A percentile compares a stretch with the other conserved stretches of the same genome.
Conservation (phyloP, 2,888 invertebrate genomes). For the Sepiola atlantica region DNA sequence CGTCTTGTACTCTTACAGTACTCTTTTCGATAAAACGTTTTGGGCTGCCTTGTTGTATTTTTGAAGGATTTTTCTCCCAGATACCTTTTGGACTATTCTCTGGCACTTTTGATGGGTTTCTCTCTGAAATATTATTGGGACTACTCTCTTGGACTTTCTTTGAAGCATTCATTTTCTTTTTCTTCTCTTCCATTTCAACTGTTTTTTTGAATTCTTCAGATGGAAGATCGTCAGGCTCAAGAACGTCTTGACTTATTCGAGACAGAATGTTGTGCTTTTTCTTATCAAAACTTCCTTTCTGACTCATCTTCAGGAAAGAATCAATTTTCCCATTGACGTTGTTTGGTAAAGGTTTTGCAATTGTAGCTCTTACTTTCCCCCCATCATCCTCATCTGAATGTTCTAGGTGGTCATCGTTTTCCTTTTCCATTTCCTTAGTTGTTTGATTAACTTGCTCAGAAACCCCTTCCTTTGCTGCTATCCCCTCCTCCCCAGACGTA, state of each 20-base stretch:
- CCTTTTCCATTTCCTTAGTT: background rate
- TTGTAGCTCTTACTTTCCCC: background rate
- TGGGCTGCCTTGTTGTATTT: background rate
- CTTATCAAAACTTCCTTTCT: slow-evolving; percentile 38
- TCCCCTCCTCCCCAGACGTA: background rate
- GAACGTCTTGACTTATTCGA: slow-evolving; percentile 34
- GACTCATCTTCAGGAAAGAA: slow-evolving; percentile 13
- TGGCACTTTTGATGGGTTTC: background rate
- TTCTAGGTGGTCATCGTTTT: background rate
- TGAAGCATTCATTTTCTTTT: slow-evolving; percentile 18
- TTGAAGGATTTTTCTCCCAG: background rate
- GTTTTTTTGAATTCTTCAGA: slow-evolving; percentile 6
- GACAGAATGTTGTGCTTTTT: slow-evolving; percentile 35
- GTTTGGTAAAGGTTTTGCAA: slow-evolving; percentile 13
- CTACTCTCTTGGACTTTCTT: slow-evolving; percentile 3
- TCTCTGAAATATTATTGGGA: background rate
- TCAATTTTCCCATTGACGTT: slow-evolving; percentile 20
- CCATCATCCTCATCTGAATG: background rate
- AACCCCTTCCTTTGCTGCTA: background rate
- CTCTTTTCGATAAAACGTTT: background rate
- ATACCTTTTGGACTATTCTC: background rate
- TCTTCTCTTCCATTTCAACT: background rate
- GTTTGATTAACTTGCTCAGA: background rate
- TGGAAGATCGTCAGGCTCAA: background rate
- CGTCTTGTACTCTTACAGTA: background rate